These are phyloP conservation scores for Coregonus suidteri DNA, from an alignment of 2,797 vertebrate genomes.

Conservation along the genomic window DNA sequence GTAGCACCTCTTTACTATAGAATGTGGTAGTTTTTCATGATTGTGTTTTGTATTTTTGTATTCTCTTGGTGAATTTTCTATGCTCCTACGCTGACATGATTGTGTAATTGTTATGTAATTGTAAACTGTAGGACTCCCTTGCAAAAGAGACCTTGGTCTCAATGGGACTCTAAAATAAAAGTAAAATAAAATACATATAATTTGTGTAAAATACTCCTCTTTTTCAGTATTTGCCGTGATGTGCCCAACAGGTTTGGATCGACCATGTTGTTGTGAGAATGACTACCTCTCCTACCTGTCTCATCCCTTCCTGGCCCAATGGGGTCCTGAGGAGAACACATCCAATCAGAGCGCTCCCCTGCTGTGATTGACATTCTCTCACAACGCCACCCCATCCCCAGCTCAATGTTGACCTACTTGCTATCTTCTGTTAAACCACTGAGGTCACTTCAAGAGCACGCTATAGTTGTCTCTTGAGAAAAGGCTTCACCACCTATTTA, in stretches of 20 bases:
- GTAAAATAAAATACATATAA: too few relatives aligned
- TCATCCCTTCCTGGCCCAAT: slow-evolving; percentile 20
- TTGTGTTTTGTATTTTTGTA: too few relatives aligned
- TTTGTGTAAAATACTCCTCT: too few relatives aligned
- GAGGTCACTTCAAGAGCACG: neutral
- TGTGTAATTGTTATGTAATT: too few relatives aligned
- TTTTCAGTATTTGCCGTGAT: too few relatives aligned
- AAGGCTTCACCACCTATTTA: neutral
- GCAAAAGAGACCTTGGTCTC: too few relatives aligned
- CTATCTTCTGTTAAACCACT: slow-evolving; percentile 43
- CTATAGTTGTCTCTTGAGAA: neutral
- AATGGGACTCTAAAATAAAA: too few relatives aligned
- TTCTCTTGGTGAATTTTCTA: too few relatives aligned
- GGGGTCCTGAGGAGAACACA: slow-evolving; percentile 36
- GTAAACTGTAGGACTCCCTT: too few relatives aligned
- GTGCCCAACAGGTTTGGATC: neutral
- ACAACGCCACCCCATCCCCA: slow-evolving; percentile 51
- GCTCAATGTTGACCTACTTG: slow-evolving; percentile 47
- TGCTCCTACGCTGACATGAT: too few relatives aligned
- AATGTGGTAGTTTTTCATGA: too few relatives aligned
- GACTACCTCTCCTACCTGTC: neutral
- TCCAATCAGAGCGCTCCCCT: slow-evolving; percentile 48
- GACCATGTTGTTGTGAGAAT: neutral
- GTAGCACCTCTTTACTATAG: too few relatives aligned
- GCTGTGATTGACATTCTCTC: slow-evolving; percentile 60